Percentiles rank a stretch among this genome's conserved stretches.
phyloP scores from a whole-genome alignment of 2,797 vertebrate species.

The Peromyscus aztecus region DNA sequence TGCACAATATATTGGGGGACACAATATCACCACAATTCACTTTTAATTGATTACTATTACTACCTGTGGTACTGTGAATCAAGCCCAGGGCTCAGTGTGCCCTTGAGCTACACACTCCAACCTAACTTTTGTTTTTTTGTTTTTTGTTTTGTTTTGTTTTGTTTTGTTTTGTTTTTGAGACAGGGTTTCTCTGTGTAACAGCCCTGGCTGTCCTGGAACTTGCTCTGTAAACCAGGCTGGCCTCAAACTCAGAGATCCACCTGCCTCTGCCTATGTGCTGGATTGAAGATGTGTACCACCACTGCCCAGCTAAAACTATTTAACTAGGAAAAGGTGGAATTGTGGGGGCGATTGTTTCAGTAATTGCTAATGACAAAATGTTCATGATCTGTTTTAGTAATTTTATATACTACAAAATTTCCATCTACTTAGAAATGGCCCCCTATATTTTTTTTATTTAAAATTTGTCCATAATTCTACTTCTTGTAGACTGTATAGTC shows the following conservation, averaged over 20 bases:
- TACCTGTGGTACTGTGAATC: not conserved
- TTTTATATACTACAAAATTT: not conserved
- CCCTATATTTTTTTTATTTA: not conserved
- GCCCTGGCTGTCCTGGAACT: not conserved
- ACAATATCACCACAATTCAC: too few species aligned
- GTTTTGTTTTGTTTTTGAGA: not conserved
- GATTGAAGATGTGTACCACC: not conserved
- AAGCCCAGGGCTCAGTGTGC: not conserved
- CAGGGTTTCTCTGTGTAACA: not conserved
- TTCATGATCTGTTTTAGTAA: not conserved
- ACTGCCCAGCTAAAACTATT: not conserved
- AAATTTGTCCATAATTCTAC: not conserved
- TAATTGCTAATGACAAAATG: not conserved
- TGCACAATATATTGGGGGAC: too few species aligned
- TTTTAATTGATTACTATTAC: not conserved
- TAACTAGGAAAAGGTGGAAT: not conserved
- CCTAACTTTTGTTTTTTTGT: not conserved
- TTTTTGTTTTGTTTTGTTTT: not conserved
- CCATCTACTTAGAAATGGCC: not conserved
- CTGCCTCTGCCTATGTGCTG: not conserved
- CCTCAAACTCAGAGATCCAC: not conserved
- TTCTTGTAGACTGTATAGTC: not conserved
- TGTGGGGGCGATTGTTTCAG: not conserved
- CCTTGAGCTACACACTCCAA: too few species aligned
- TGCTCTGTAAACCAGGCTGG: not conserved